Evolutionary conservation across 2,113 vertebrate species (phyloP), one percentile per base, ranked within the genome.

Genomic region (Pomatorhinus ruficollis): DNA sequence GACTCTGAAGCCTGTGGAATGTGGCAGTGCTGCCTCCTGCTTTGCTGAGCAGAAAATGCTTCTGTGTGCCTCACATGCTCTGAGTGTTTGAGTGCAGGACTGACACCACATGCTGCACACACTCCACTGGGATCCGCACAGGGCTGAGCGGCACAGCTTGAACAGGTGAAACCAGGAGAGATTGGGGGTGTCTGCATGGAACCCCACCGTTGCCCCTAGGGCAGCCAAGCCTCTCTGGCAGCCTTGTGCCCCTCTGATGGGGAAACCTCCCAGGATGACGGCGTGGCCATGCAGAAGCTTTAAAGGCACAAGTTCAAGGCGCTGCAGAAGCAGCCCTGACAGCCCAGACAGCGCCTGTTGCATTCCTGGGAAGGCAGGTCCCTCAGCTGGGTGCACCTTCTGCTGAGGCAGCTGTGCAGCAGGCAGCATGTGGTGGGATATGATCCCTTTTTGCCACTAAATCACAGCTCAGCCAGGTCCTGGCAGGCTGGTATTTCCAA

Each of bases 81-180:
- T 2, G 16, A 33, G 25, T 57, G 21, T 6, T 6, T 4, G 1
- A 2, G 40, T 7, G 54, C 68, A 27, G 44, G 1, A 2, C 12
- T 15, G 18, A 20, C 28, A 2, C 9, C 7, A 20, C 49, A 6
- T 3, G 0, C 4, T 10, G 3, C 24, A 40, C 72, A 19, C 24
- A 4, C 18, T 31, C 13, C 37, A n/a, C 1, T 5, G 6, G 64
- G 24, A 6, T 2, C n/a, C 4, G 24, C 7, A 1, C 2, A 0
- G 47, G 12, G 17, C 63, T 23, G 5, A 17, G 7, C 2, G 2
- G 23, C 45, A 11, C 14, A 15, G n/a, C 40, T 11, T 30, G 37
- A 33, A 11, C 12, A 6, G 37, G 25, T 0, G 0, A 5, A n/a
- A 11, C 25, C 6, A 5, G 3, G 11, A 33, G 54, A 19, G 53